Base-by-base conservation (phyloP, 2,797 vertebrate species). In the Rhinatrema bivittatum region DNA sequence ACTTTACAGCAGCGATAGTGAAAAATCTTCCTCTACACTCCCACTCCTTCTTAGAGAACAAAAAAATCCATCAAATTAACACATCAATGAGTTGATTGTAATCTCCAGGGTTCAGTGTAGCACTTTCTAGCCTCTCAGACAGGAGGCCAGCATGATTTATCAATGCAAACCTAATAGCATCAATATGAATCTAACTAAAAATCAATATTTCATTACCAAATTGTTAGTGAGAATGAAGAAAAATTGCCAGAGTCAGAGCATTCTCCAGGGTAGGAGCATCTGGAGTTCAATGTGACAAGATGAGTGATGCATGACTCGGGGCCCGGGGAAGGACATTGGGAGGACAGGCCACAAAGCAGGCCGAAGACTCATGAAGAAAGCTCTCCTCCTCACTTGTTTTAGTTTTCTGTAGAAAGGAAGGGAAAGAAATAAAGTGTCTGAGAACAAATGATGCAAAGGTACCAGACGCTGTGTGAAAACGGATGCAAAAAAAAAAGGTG, bases 201-300 rank as follows among this genome's bases (percentile, higher is more conserved):
- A 99, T 99, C 94, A 94, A 98, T 98, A 97, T 96, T 99, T 99
- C 93, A 98, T 99, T 98, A 98, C 93, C 93, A 97, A 98, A 99
- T 99, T 99, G 94, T 98, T 96, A 93, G 93, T 82, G 87, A 91
- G 88, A 93, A 97, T 96, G 93, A 99, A 95, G 95, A 98, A 87
- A 87, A 90, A 99, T 95, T 84, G 90, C 88, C 56, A 37, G 81
- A 89, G 91, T 86, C 87, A 65, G 83, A 88, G 86, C 87, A 76
- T 88, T 91, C 91, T 94, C 91, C 81, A 70, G 89, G 91, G 92
- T 86, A 86, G 90, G 91, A 95, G 92, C 93, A 94, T 94, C 92
- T 91, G 90, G 93, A 96, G 94, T 97, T 94, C 91, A 95, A 91
- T 89, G 89, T 95, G 93, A 94, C 93, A 92, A 90, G 86, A 91